Base-by-base conservation (phyloP, 2,797 vertebrate species). In the Apogon hyalosoma region DNA sequence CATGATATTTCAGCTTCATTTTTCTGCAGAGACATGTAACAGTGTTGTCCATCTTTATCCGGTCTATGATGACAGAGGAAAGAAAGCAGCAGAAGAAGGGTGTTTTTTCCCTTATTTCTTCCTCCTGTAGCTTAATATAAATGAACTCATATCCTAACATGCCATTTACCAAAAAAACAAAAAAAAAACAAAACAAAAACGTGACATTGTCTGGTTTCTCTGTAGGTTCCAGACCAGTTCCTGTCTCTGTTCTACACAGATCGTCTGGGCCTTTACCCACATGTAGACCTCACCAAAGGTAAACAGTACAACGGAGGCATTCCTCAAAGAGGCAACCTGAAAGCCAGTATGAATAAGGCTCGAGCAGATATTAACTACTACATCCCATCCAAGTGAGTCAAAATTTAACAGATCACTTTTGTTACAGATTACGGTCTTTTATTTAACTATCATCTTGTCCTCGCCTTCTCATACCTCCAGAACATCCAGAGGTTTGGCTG, bases 181-280 rank as follows among this genome's bases (percentile, higher is more conserved):
- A n/a, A n/a, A n/a, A n/a, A n/a, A n/a, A n/a, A n/a, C n/a, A n/a
- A n/a, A n/a, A n/a, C n/a, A 1, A 36, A 36, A 36, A 36, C 0
- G 9, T 33, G 4, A 24, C 11, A 13, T 0, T 11, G 0, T 54
- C 6, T 47, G 69, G 52, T 63, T 40, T 53, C 15, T 73, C 79
- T 82, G 62, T 51, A 86, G 80, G 83, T 86, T 9, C 88, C 69
- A 7, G 92, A 87, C 6, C 95, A 96, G 88, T 86, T 86, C 33
- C 82, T 96, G 67, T 92, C 92, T 51, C 84, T 97, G 54, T 96
- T 95, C 87, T 96, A 96, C 42, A 83, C 69, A 21, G 90, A 95
- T 68, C 90, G 94, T 58, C 87, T 96, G 72, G 95, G 95, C 47
- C 87, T 93, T 69, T 96, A 96, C 47, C 96, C 96, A 59, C 87